Base-by-base conservation (phyloP, 2,888 invertebrate genomes). In the Nebria brevicollis region DNA sequence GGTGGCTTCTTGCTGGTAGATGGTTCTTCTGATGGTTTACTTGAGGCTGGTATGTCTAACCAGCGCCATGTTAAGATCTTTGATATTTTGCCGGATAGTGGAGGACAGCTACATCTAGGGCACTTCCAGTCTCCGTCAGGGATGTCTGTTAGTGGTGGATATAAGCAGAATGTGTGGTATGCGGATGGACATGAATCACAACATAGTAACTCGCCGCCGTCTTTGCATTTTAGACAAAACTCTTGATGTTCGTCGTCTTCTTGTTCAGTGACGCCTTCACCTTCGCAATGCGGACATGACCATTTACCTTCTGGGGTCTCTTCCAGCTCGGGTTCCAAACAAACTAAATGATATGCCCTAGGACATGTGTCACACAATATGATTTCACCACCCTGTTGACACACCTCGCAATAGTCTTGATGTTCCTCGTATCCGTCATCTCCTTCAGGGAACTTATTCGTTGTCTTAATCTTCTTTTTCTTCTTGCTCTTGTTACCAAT, bases 331-430 rank as follows among this genome's bases (percentile, higher is more conserved):
- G 99, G 99, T 87, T 99, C 99, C 84, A 99, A 90, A 88, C 99
- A 99, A 65, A 99, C 99, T 88, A 99, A 92, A 90, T 99, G 99
- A 91, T 99, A 99, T 0, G 99, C 99, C 83, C 98, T 92, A 0
- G 99, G 99, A 87, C 99, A 99, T 0, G 98, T 99, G 91, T 99
- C 99, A 89, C 99, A 99, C 34, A 99, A 93, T 84, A 99, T 98
- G 81, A 99, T 99, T 91, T 99, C 99, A 26, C 99, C 99, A 77
- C 99, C 99, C 92, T 99, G 98, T 89, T 99, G 99, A 87, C 99
- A 99, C 43, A 98, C 99, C 90, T 98, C 98, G 88, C 99, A 99
- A 88, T 98, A 98, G 88, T 99, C 99, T 90, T 99, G 99, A 88
- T 98, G 98, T 88, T 98, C 93, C 83, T 86, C 86, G 77, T 86